Conservation (phyloP, 1,140 invertebrate genomes). For the Atopsyche davidsoni region DNA sequence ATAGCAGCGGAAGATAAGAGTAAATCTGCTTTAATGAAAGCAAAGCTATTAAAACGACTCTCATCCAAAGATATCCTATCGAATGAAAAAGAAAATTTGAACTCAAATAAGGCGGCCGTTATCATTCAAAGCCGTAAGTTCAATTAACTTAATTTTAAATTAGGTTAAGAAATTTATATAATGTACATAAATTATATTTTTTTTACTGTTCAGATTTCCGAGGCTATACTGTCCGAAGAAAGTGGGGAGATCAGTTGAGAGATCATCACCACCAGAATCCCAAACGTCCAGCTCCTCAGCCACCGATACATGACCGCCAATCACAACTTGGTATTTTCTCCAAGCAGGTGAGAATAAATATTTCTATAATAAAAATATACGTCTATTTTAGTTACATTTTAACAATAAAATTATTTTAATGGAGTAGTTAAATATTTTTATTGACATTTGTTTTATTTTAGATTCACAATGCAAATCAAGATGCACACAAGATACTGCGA, state of each 20-base stretch:
- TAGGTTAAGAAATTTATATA: not conserved
- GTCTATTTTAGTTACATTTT: not conserved
- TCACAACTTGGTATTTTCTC: conserved; percentile 41
- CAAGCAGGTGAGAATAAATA: conserved; percentile 35
- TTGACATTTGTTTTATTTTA: conserved; percentile 35
- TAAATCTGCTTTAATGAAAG: conserved; percentile 43
- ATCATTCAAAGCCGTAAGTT: conserved; percentile 63
- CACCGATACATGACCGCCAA: conserved; percentile 39
- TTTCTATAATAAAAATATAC: conserved; percentile 5
- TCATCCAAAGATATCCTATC: conserved; percentile 34
- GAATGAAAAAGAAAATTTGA: conserved; percentile 45
- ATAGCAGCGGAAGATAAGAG: conserved; percentile 33
- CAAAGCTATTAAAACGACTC: conserved; percentile 39
- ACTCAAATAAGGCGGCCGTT: conserved; percentile 53
- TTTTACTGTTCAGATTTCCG: conserved; percentile 50
- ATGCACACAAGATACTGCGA: conserved; percentile 60
- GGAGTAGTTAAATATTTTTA: too few species aligned
- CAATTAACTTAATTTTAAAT: conserved; percentile 15
- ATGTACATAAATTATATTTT: conserved; percentile 2
- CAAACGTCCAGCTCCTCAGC: conserved; percentile 31
- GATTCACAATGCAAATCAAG: conserved; percentile 64
- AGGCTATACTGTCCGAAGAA: conserved; percentile 58
- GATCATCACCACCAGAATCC: conserved; percentile 39
- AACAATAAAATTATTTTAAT: too few species aligned
- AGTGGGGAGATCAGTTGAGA: conserved; percentile 53